Evolutionary conservation across 2,888 invertebrate genomes (phyloP), one percentile per base, ranked within the genome.

Genomic region (Terebella lapidaria): DNA sequence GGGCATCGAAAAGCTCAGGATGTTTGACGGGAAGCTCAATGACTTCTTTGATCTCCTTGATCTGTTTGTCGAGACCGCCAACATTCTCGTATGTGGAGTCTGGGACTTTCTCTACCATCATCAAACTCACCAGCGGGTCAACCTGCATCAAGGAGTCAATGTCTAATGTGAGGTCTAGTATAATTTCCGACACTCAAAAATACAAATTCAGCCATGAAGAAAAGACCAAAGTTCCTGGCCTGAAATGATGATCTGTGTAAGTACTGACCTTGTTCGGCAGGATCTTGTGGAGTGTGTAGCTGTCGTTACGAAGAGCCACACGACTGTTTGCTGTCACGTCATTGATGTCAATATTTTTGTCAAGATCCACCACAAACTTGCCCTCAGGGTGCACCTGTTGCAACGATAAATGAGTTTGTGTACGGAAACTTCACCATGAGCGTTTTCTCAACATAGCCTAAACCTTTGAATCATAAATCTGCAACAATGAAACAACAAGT

Each of bases 91-190:
- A 99, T 0, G 99, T 99, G 0, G 97, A 97, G 81, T 99, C 99
- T 0, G 99, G 99, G 1, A 99, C 99, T 82, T 99, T 99, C 81
- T 99, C 99, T 0, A 99, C 99, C 99, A 99, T 99, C 99, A 99
- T 99, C 63, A 99, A 87, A 0, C 96, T 96, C 0, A 99, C 99
- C 61, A 99, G 84, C 0, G 99, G 99, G 84, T 99, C 99, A 1
- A 99, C 95, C 78, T 76, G 58, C 2, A 30, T 57, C 26, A 27
- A 61, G 3, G 54, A 24, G 26, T 20, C n/a, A n/a, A 18, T 10
- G 24, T 10, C 10, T n/a, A 35, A 35, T 35, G 42, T 35, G n/a
- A n/a, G n/a, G n/a, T n/a, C n/a, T n/a, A n/a, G n/a, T n/a, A n/a
- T n/a, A n/a, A n/a, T n/a, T n/a, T 35, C 42, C 42, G 42, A n/a